These are phyloP conservation scores for Ceratosolen fusciceps DNA, from an alignment of 1,140 invertebrate genomes.

Conservation along the genomic window DNA sequence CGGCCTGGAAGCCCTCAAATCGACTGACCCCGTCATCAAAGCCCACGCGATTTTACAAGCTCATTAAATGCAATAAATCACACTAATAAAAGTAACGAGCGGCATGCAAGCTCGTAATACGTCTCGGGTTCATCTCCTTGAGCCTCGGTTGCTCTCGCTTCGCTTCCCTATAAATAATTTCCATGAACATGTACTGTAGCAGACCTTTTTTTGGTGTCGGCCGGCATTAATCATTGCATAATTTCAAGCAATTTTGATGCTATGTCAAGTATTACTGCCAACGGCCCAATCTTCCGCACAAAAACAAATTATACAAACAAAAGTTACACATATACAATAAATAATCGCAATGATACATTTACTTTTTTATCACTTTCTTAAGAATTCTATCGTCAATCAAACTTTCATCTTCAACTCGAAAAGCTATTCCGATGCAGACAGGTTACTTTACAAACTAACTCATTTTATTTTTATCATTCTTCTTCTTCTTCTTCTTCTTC, in stretches of 20 bases:
- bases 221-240: not conserved
- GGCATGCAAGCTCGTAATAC: not conserved
- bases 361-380: not conserved
- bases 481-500: not conserved
- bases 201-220: not conserved
- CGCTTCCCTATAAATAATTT: not conserved
- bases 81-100: not conserved
- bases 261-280: too few relatives aligned
- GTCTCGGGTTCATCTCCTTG: not conserved
- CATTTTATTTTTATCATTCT: not conserved
- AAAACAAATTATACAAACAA: not conserved
- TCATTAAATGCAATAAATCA: not conserved
- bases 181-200: not conserved
- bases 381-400: not conserved
- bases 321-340: not conserved
- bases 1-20: too few relatives aligned
- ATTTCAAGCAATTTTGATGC: too few relatives aligned
- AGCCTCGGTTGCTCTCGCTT: not conserved
- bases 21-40: too few relatives aligned
- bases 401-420: not conserved
- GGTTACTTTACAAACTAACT: not conserved
- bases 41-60: not conserved
- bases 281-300: too few relatives aligned
- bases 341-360: not conserved
- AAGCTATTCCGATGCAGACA: not conserved